phyloP scores from a whole-genome alignment of 2,888 invertebrate species.

The Nephrotoma appendiculata region DNA sequence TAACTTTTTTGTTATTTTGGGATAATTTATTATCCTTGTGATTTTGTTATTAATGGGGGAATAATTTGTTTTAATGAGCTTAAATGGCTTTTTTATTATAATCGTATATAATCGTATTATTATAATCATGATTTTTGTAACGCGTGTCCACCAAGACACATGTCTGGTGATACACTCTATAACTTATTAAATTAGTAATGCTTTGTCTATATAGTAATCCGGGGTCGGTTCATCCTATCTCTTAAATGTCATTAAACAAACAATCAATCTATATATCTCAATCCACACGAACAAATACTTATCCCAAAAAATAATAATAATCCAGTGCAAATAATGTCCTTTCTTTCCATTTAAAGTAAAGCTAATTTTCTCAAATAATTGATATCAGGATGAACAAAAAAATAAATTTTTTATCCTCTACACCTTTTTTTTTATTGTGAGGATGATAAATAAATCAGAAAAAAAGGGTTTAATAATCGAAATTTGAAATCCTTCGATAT shows the following conservation, averaged over 20 bases:
- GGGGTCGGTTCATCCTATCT: too few species aligned
- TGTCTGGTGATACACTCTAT: too few species aligned
- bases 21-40: not conserved
- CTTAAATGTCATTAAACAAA: too few species aligned
- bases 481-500: not conserved
- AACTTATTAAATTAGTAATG: too few species aligned
- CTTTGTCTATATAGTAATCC: too few species aligned
- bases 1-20: not conserved
- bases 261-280: not conserved
- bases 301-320: not conserved
- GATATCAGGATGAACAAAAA: not conserved
- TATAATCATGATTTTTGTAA: not conserved
- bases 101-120: not conserved
- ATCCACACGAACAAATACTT: not conserved
- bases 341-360: not conserved
- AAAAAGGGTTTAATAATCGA: not conserved
- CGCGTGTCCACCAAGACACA: too few species aligned
- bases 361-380: not conserved
- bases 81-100: not conserved
- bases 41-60: not conserved
- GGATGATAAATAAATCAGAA: not conserved
- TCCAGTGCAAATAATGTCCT: not conserved
- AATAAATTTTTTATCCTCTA: not conserved
- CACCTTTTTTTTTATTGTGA: not conserved
- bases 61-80: not conserved